Percentiles rank a stretch among this genome's conserved stretches.
These are phyloP conservation scores for Acronicta aceris DNA, from an alignment of 2,888 invertebrate species.

Conservation along the genomic window DNA sequence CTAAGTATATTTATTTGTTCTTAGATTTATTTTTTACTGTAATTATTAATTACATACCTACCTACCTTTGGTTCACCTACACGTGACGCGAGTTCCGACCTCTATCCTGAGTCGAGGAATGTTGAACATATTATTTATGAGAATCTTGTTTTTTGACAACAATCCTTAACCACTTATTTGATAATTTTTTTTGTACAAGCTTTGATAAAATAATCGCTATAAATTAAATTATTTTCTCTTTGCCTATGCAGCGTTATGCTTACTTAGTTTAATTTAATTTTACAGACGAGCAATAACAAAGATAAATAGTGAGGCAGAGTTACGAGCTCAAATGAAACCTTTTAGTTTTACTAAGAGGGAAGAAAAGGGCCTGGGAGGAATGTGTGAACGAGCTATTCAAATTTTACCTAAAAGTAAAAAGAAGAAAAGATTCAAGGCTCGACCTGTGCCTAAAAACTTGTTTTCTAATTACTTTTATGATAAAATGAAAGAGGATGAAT, in stretches of 20 bases:
- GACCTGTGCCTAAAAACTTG: slow-evolving; percentile 92
- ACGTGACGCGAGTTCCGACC: no score
- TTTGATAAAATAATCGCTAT: no score
- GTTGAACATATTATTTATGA: neutral
- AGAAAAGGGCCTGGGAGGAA: slow-evolving; percentile 82
- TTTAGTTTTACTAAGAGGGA: slow-evolving; percentile 91
- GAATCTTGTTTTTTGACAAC: neutral
- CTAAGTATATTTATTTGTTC: no score
- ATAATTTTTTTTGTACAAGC: neutral
- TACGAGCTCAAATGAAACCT: slow-evolving; percentile 91
- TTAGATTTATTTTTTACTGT: neutral
- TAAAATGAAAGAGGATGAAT: slow-evolving; percentile 92
- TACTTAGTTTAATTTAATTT: slow-evolving; percentile 26
- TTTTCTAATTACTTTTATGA: slow-evolving; percentile 92
- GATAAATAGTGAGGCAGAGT: slow-evolving; percentile 89
- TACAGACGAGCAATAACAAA: slow-evolving; percentile 89
- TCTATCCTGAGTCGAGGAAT: neutral
- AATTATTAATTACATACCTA: neutral
- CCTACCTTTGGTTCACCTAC: no score
- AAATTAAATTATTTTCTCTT: no score
- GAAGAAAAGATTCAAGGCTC: slow-evolving; percentile 90
- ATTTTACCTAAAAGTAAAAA: slow-evolving; percentile 77
- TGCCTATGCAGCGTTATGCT: no score
- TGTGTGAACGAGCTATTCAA: slow-evolving; percentile 76
- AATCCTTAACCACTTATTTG: neutral